Conservation (phyloP, 2,888 invertebrate genomes). For the Chromoteleia sp. region DNA sequence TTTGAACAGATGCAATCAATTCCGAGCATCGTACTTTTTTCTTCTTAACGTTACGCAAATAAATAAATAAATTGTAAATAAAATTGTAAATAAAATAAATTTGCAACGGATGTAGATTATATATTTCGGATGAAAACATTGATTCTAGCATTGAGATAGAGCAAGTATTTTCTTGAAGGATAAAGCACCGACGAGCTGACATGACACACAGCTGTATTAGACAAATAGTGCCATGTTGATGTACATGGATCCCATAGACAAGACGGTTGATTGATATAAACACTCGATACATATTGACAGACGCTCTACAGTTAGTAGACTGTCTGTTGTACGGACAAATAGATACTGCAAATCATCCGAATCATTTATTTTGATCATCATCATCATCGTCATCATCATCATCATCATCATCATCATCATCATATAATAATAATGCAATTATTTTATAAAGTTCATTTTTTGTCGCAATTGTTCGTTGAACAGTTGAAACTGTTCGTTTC, state of each 20-base stretch:
- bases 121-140: background rate
- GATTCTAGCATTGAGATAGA: background rate
- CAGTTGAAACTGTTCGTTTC: no score
- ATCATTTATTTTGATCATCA: conserved; percentile 19
- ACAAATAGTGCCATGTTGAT: conserved; percentile 45
- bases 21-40: background rate
- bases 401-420: no score
- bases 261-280: conserved; percentile 48
- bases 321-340: conserved; percentile 9
- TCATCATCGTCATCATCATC: no score
- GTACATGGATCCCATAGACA: conserved; percentile 41
- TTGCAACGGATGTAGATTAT: background rate
- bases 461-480: no score
- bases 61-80: no score
- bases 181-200: conserved; percentile 10
- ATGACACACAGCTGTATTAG: conserved; percentile 44
- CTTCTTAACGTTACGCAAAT: background rate
- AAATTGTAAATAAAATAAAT: background rate
- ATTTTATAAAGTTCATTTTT: no score
- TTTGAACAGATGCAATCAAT: no score
- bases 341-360: conserved; percentile 17
- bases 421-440: no score
- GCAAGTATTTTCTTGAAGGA: conserved; percentile 33
- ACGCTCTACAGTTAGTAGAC: conserved; percentile 21
- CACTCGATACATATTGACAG: conserved; percentile 41